Conservation (phyloP, 2,888 invertebrate genomes). For the Hyposoter didymator region DNA sequence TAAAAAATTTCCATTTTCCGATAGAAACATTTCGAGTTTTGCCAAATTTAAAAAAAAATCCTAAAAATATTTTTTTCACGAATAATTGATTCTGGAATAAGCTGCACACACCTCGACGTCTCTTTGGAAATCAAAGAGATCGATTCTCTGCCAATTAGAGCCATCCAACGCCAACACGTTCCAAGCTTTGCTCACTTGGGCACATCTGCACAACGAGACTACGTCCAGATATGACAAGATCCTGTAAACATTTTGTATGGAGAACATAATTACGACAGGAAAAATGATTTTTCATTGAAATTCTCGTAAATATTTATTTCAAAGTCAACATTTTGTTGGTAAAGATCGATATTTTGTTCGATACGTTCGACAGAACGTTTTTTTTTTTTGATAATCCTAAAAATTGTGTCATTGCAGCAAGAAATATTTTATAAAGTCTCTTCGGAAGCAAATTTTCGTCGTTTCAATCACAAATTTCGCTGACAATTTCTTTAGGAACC, state of each 20-base stretch:
- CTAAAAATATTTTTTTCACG: not conserved
- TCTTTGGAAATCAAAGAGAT: constrained; percentile 98
- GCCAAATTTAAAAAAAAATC: not conserved
- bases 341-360: no score
- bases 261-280: constrained; percentile 60
- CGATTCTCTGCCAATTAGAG: constrained; percentile 99
- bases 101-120: constrained; percentile 94
- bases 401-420: no score
- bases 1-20: not conserved
- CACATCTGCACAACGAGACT: constrained; percentile 97
- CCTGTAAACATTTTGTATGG: constrained; percentile 82
- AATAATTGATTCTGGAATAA: not conserved
- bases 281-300: no score
- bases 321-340: no score
- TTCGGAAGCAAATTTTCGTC: no score
- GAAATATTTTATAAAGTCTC: no score
- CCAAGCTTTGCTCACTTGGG: constrained; percentile 96
- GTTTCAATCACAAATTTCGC: no score
- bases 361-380: no score
- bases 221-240: constrained; percentile 98
- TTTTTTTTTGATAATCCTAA: no score
- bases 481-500: no score
- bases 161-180: constrained; percentile 99
- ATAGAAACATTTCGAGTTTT: not conserved
- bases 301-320: no score